Evolutionary conservation across 23 tunicate species (phyloP), one percentile per base, ranked within the genome.

Genomic region (Halocynthia aurantium): DNA sequence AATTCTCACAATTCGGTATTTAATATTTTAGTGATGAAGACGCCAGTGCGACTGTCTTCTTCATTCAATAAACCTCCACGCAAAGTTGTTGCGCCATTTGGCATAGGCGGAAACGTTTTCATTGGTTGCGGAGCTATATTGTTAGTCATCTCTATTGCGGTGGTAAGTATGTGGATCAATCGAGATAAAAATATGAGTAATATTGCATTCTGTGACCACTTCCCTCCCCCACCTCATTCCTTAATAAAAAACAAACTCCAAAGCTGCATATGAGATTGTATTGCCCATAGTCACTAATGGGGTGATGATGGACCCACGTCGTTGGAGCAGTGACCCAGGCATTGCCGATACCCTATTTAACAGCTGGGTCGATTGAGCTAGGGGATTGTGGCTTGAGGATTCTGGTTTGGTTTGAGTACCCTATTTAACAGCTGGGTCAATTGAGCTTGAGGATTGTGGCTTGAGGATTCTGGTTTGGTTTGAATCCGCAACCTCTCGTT

Each of bases 1-100:
- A 31, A 31, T 31, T 31, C 44, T 31, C 44, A 31, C 44, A 31
- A 31, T 31, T 31, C 44, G 44, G 44, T 31, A 31, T 31, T 31
- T 31, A 31, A 1, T 31, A 31, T 31, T 31, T 31, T 31, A 31
- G 44, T 31, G 44, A 31, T 31, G 44, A 31, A 4, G 82, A 50
- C 61, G 62, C 95, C 83, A 52, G 52, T 52, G 0, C 71, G 95
- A 66, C 78, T 19, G 49, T 53, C 77, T 8, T 88, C 95, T 10
- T 60, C 67, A 8, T 89, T 89, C 80, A 84, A 84, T 57, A 89
- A 80, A 51, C 81, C 61, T 54, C 96, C 96, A 52, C 77, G 69
- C 63, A 54, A 73, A 17, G 81, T 80, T 44, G 77, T 84, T 51
- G 76, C 51, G n/a, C 88, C 82, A 20, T 69, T 69, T 18, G 96